These are phyloP conservation scores for Oligia strigilis DNA, from an alignment of 2,888 invertebrate genomes.

Conservation along the genomic window DNA sequence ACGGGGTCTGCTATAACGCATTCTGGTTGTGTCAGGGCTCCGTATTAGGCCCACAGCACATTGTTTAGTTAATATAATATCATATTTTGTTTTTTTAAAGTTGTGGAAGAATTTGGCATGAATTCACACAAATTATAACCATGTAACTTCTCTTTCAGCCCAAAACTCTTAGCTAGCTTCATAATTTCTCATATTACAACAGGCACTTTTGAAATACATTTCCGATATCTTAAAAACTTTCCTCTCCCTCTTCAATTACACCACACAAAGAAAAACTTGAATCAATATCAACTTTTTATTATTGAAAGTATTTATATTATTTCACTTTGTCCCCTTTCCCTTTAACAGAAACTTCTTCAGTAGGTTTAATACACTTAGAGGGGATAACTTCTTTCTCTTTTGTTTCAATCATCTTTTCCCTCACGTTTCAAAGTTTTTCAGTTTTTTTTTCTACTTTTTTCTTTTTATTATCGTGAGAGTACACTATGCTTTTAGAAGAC, in stretches of 20 bases:
- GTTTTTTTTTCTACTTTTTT: constrained; percentile 58
- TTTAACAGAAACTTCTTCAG: constrained; percentile 80
- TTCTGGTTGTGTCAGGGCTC: too few relatives aligned
- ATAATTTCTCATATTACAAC: not conserved
- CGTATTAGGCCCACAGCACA: too few relatives aligned
- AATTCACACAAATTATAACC: not conserved
- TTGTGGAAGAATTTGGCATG: not conserved
- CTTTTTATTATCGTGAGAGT: constrained; percentile 73
- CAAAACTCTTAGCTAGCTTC: constrained; percentile 15
- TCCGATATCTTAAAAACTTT: constrained; percentile 23
- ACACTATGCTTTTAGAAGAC: constrained; percentile 74
- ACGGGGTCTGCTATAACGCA: too few relatives aligned
- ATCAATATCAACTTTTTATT: constrained; percentile 87
- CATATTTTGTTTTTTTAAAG: not conserved
- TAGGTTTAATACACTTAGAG: constrained; percentile 89
- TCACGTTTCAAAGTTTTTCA: constrained; percentile 73
- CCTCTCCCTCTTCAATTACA: constrained; percentile 49
- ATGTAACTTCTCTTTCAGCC: not conserved
- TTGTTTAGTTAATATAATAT: not conserved
- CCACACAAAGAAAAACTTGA: constrained; percentile 68
- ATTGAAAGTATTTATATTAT: constrained; percentile 90
- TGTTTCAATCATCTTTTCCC: constrained; percentile 88
- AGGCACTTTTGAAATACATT: not conserved
- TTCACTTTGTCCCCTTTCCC: constrained; percentile 86
- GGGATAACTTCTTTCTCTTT: constrained; percentile 80